These are phyloP conservation scores for Manis javanica DNA, from an alignment of 2,797 vertebrate genomes.

Conservation along the genomic window DNA sequence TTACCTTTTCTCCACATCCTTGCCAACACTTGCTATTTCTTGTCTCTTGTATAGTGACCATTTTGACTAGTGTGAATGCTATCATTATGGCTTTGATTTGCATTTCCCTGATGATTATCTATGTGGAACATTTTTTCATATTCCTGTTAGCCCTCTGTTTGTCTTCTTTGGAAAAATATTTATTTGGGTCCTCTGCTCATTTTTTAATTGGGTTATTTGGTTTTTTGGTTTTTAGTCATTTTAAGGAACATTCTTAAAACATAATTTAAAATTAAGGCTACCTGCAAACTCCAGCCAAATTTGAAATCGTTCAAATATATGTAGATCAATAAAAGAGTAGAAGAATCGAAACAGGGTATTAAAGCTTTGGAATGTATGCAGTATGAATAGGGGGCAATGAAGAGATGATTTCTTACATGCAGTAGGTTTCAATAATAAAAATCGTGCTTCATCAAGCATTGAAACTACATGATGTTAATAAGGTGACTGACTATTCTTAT, in stretches of 20 bases:
- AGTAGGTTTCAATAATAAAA: neutral
- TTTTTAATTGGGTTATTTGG: too few species aligned
- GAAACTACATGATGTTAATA: neutral
- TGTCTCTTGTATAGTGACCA: too few species aligned
- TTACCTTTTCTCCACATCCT: too few species aligned
- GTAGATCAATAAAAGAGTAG: neutral
- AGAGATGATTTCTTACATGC: neutral
- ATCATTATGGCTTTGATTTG: too few species aligned
- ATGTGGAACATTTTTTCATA: too few species aligned
- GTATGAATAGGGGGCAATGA: neutral
- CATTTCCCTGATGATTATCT: too few species aligned
- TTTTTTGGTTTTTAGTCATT: too few species aligned
- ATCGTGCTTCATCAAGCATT: neutral
- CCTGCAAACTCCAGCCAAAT: neutral
- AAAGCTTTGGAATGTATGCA: neutral
- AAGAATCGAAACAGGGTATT: neutral
- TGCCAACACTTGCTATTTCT: too few species aligned
- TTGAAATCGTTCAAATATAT: neutral
- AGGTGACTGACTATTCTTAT: neutral
- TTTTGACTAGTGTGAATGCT: too few species aligned
- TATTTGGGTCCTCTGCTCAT: too few species aligned
- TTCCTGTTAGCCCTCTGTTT: too few species aligned
- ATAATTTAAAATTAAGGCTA: neutral
- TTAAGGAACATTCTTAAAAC: neutral
- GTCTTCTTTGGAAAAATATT: too few species aligned